A percentile compares a stretch with the other conserved stretches of the same genome.
Conservation (phyloP, 2,888 invertebrate genomes). For the Danaus chrysippus region DNA sequence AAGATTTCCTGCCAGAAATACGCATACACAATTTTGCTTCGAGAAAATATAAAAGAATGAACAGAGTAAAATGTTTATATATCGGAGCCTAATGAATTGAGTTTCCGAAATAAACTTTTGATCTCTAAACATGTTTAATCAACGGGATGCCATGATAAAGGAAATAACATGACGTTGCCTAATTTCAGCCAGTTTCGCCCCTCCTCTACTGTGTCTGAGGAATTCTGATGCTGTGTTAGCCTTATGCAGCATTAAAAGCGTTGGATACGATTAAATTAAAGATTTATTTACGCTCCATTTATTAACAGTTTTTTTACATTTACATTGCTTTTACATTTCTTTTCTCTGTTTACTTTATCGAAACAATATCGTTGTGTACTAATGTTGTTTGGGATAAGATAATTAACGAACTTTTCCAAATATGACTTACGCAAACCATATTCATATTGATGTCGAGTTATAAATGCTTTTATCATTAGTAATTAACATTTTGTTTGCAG, state of each 20-base stretch:
- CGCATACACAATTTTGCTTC: too few species aligned
- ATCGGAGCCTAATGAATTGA: background rate
- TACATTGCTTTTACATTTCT: background rate
- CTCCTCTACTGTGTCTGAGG: slow-evolving; percentile 24
- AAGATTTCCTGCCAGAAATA: too few species aligned
- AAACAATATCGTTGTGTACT: too few species aligned
- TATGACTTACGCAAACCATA: background rate
- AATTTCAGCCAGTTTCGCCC: slow-evolving; percentile 21
- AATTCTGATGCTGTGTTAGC: slow-evolving; percentile 16
- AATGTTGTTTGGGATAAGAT: too few species aligned
- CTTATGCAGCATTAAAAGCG: slow-evolving; percentile 8
- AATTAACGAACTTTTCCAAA: too few species aligned
- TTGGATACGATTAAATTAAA: slow-evolving; percentile 5
- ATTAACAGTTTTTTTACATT: too few species aligned
- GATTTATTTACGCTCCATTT: slow-evolving; percentile 7
- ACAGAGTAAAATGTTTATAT: background rate
- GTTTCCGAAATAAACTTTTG: background rate
- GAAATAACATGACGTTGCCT: slow-evolving; percentile 27
- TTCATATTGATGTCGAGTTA: background rate
- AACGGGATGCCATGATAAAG: slow-evolving; percentile 16
- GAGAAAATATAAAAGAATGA: background rate
- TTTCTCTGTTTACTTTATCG: background rate
- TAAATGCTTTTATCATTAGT: background rate
- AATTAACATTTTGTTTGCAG: slow-evolving; percentile 56
- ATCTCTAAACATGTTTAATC: slow-evolving; percentile 10